phyloP scores from a whole-genome alignment of 2,113 vertebrate species.

The Silurus glanis region DNA sequence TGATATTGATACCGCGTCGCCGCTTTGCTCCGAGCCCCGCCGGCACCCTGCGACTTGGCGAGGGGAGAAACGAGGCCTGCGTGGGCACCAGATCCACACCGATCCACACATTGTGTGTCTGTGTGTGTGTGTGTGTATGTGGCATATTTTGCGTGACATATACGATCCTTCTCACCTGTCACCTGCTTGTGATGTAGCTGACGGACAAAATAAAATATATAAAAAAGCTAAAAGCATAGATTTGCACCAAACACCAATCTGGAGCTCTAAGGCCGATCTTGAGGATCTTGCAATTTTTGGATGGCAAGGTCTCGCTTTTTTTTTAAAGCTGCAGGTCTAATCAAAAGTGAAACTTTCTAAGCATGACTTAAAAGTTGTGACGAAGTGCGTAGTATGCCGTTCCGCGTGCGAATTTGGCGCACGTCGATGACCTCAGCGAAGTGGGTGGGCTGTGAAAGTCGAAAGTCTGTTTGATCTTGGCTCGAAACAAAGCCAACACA shows the following conservation, averaged over 20 bases:
- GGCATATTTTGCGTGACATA: not conserved
- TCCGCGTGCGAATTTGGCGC: not conserved
- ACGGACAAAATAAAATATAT: slow-evolving; percentile 1
- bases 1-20: slow-evolving; percentile 54
- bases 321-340: not conserved
- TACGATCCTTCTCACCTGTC: slow-evolving; percentile 52
- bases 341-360: not conserved
- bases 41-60: slow-evolving; percentile 64
- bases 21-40: slow-evolving; percentile 64
- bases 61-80: slow-evolving; percentile 56
- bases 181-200: slow-evolving; percentile 38
- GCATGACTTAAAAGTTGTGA: not conserved
- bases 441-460: slow-evolving; percentile 26
- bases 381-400: not conserved
- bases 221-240: slow-evolving; percentile 22
- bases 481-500: not conserved
- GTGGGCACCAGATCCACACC: slow-evolving; percentile 59
- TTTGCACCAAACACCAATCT: not conserved
- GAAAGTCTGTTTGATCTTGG: slow-evolving; percentile 16
- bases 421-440: slow-evolving; percentile 24
- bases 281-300: not conserved
- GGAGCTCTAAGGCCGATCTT: not conserved
- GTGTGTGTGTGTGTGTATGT: not conserved
- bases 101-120: slow-evolving; percentile 37
- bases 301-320: too few relatives aligned